Percentiles rank a stretch among this genome's conserved stretches.
These are phyloP conservation scores for Melanotaenia maccullochi DNA, from an alignment of 2,797 vertebrate species.

Conservation along the genomic window DNA sequence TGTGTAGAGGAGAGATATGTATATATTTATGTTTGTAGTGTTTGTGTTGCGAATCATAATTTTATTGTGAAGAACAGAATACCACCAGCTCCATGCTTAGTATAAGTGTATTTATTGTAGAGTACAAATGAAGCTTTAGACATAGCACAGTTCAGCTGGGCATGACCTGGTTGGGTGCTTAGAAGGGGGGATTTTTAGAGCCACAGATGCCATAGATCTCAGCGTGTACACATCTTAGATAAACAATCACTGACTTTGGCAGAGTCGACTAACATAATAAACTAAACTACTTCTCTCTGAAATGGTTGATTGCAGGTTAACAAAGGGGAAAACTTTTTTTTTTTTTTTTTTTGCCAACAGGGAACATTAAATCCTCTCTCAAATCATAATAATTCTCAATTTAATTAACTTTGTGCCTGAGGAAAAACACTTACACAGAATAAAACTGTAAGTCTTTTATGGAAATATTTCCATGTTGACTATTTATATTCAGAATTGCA, in stretches of 20 bases:
- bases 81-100: conserved; percentile 21
- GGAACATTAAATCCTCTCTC: background rate
- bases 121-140: no score
- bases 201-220: background rate
- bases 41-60: conserved; percentile 32
- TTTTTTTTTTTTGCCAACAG: background rate
- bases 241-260: background rate
- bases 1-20: conserved; percentile 42
- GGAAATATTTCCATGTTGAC: background rate
- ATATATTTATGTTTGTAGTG: conserved; percentile 39
- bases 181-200: background rate
- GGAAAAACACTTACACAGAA: background rate
- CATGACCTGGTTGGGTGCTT: no score
- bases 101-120: background rate
- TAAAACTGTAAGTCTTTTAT: background rate
- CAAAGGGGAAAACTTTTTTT: background rate
- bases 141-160: background rate
- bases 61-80: conserved; percentile 27
- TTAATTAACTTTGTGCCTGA: background rate
- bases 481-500: background rate
- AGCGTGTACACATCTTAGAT: background rate
- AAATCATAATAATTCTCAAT: background rate
- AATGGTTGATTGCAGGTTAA: background rate
- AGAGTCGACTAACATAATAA: background rate
- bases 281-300: background rate